Evolutionary conservation across 2,113 vertebrate genomes (phyloP).

Genomic region (Mesocricetus auratus): DNA sequence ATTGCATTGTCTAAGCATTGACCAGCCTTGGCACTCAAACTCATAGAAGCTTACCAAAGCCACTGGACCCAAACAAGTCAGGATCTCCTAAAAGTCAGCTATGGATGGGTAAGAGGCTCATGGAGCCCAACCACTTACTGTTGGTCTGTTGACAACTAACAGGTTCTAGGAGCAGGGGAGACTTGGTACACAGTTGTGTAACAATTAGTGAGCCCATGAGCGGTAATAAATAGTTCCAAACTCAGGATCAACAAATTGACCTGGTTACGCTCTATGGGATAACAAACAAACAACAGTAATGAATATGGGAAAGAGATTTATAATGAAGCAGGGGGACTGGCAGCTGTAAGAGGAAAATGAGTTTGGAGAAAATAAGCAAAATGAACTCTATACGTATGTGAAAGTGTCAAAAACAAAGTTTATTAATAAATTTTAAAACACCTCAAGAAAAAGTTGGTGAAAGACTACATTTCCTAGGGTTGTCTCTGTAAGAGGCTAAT

Average conservation of each 20-base stretch:
- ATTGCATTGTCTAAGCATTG: too few species aligned
- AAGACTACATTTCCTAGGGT: not conserved
- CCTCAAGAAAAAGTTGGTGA: too few species aligned
- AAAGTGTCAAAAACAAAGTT: not conserved
- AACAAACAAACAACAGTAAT: not conserved
- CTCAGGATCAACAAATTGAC: not conserved
- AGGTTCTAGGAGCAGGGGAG: not conserved
- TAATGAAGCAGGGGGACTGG: not conserved
- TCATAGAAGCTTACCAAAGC: not conserved
- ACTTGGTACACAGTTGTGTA: not conserved
- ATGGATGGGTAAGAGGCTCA: not conserved
- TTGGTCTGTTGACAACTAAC: not conserved
- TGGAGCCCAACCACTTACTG: not conserved
- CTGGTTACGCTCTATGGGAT: not conserved
- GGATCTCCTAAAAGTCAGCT: not conserved
- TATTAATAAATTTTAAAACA: not conserved
- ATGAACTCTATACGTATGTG: not conserved
- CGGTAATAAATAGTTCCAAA: not conserved
- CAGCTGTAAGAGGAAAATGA: too few species aligned
- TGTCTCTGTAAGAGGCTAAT: not conserved
- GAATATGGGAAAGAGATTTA: not conserved
- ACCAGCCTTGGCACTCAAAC: not conserved
- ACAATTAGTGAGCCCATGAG: not conserved
- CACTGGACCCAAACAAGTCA: not conserved
- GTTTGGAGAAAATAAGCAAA: not conserved